Conservation (phyloP, 2,888 invertebrate species). For the Alitta virens region DNA sequence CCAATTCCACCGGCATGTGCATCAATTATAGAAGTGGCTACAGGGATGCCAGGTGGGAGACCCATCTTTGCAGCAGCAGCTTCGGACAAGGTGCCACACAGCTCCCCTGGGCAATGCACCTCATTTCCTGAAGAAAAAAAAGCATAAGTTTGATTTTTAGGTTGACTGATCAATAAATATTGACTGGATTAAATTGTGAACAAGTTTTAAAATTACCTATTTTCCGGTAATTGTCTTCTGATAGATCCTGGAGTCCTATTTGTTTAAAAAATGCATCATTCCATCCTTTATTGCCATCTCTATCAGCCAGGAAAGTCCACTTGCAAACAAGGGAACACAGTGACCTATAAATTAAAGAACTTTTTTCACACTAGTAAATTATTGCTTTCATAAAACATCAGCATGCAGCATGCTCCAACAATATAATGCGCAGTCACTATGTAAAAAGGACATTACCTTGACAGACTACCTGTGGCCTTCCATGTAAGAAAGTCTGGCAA, state of each 20-base stretch:
- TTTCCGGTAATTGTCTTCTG: conserved; percentile 42
- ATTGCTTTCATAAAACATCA: no score
- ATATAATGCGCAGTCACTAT: no score
- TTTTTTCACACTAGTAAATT: no score
- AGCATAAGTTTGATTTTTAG: no score
- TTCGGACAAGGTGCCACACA: conserved; percentile 53
- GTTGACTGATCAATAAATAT: no score
- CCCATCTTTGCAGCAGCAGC: conserved; percentile 71
- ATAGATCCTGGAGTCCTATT: conserved; percentile 75
- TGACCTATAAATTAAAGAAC: conserved; percentile 73
- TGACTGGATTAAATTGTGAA: no score
- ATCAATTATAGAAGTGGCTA: conserved; percentile 88
- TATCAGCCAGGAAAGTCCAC: conserved; percentile 74
- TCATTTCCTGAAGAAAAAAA: conserved; percentile 33
- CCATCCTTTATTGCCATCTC: conserved; percentile 65
- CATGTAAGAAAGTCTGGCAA: conserved; percentile 91
- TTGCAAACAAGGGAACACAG: conserved; percentile 90
- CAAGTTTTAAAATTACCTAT: no score
- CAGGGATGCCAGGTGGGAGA: conserved; percentile 71
- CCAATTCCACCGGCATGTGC: conserved; percentile 93
- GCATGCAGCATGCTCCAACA: no score
- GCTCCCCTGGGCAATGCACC: conserved; percentile 39
- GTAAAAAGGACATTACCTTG: conserved; percentile 59
- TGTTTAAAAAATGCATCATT: conserved; percentile 68
- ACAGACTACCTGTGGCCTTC: conserved; percentile 77